phyloP scores from a whole-genome alignment of 1,140 invertebrate genomes.

The Brachionus asplanchnoidis region DNA sequence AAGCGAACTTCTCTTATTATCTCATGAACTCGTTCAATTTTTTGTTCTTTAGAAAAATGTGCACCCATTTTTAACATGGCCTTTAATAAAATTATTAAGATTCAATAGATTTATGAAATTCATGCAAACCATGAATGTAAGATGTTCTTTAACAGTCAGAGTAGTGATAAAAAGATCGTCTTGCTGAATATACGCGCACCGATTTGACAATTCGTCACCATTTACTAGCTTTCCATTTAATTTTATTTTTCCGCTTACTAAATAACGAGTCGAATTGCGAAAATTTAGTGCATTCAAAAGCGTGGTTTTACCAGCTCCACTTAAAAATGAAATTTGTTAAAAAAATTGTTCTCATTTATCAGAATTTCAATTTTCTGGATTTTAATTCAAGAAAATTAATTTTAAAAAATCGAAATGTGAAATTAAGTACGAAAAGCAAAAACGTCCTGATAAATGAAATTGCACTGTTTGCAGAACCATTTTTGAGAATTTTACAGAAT shows the following conservation, averaged over 20 bases:
- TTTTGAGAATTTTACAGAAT: no score
- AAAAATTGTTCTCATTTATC: no score
- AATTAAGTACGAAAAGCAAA: no score
- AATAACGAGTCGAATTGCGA: constrained; percentile 66
- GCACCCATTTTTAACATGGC: constrained; percentile 85
- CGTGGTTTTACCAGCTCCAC: constrained; percentile 76
- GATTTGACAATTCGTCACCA: constrained; percentile 63
- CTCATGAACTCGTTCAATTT: constrained; percentile 77
- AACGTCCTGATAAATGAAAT: no score
- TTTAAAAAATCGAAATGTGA: no score
- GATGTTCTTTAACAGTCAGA: constrained; percentile 61
- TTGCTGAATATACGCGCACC: constrained; percentile 91
- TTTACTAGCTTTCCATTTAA: constrained; percentile 53
- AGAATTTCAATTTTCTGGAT: no score
- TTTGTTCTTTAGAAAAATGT: constrained; percentile 68
- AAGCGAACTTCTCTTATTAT: constrained; percentile 73
- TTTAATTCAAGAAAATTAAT: no score
- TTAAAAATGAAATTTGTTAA: constrained; percentile 9
- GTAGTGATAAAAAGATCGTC: constrained; percentile 62
- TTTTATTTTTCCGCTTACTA: constrained; percentile 65
- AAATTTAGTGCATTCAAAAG: constrained; percentile 83
- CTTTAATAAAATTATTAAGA: constrained; percentile 63
- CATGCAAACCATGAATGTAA: constrained; percentile 61
- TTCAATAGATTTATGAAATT: constrained; percentile 60
- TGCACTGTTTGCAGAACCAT: no score